Base-by-base conservation (phyloP, 2,888 invertebrate species). In the Zootermopsis nevadensis region DNA sequence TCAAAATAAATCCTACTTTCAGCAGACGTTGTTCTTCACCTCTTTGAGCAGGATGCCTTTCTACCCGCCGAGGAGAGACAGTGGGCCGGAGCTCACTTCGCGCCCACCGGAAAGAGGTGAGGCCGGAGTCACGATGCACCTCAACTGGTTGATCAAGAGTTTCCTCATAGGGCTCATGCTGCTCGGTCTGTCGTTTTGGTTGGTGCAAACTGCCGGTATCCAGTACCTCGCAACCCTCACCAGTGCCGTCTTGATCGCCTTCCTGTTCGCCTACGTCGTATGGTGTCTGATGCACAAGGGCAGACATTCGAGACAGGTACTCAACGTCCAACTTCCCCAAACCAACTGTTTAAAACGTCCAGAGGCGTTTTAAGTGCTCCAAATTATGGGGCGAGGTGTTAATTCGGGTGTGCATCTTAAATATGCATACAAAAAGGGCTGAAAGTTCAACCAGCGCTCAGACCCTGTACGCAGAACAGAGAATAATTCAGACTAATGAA, bases 151-250 rank as follows among this genome's bases (percentile, higher is more conserved):
- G 69, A 66, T 85, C 55, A 85, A 84, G 83, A 80, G 82, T 22
- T 79, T 85, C 66, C 67, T 81, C 12, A 84, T 82, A 66, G 84
- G 83, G 24, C 77, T 84, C 77, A 80, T 83, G 0, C 72, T 85
- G 31, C 48, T 82, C 24, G 85, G 82, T 2, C 82, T 85, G n/a
- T 83, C 85, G 24, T 85, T 84, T 67, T 85, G 85, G 82, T 77
- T 85, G 74, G 84, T 85, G 2, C 83, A 85, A 48, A 82, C 84
- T 2, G 85, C 85, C 0, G 85, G 85, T 6, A 81, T 84, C 74
- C 85, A 85, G 79, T 85, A 85, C 81, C 76, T 85, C 30, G 85
- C 85, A 0, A 82, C 85, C 24, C 83, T 85, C 4, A 85, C 85
- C 6, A 84, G 84, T 38, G 83, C 81, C 38, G 82, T 84, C 2